Percentiles rank a stretch among this genome's conserved stretches.
phyloP scores from a whole-genome alignment of 2,113 vertebrate genomes.

The Chaetorhynchus papuensis region DNA sequence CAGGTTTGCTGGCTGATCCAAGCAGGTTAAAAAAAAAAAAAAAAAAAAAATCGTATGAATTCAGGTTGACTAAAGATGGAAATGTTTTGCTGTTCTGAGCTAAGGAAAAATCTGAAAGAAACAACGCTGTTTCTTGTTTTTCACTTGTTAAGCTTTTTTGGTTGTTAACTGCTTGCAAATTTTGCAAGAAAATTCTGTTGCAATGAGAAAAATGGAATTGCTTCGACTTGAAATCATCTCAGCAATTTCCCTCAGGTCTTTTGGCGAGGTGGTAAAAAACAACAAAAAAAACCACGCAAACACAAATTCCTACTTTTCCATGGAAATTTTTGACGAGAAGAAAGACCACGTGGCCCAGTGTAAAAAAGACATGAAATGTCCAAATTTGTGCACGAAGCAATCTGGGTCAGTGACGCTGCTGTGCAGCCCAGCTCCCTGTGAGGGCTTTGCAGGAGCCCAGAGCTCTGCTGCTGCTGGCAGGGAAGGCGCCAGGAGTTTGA shows the following conservation, averaged over 20 bases:
- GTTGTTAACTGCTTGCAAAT: background rate
- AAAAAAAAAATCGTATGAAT: background rate
- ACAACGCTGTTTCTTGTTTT: background rate
- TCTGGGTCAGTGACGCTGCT: background rate
- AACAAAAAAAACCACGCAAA: background rate
- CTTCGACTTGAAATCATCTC: background rate
- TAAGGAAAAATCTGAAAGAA: background rate
- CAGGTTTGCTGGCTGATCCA: background rate
- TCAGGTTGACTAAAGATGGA: background rate
- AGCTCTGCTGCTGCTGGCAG: background rate
- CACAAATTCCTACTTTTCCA: background rate
- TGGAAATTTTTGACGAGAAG: background rate
- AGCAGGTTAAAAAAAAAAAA: background rate
- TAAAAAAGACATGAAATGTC: background rate
- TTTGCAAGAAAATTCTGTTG: constrained; percentile 27
- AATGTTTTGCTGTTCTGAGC: background rate
- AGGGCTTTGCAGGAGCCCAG: background rate
- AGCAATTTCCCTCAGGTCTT: constrained; percentile 20
- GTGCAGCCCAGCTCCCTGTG: background rate
- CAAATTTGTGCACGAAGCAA: background rate
- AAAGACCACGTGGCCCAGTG: background rate
- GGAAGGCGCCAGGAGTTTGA: background rate
- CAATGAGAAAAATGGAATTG: background rate
- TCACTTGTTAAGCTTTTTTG: background rate
- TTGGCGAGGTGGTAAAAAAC: background rate